A percentile compares a stretch with the other conserved stretches of the same genome.
Evolutionary conservation across 2,113 vertebrate species (phyloP).

Genomic region (Eurystomus gularis): DNA sequence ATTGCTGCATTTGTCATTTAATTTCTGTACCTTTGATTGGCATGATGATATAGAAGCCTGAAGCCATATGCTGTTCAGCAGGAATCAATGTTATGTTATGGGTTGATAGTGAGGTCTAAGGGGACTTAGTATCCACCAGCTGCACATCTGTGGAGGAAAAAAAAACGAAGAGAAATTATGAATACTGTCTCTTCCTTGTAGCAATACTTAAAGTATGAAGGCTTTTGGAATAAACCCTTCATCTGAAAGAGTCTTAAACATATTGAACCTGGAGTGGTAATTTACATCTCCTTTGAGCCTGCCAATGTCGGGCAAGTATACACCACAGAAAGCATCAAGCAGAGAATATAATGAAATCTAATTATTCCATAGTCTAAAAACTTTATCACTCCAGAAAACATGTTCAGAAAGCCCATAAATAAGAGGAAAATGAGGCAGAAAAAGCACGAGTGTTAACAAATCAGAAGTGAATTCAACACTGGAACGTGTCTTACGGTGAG

Average conservation of each 20-base stretch:
- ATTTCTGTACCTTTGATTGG: neutral
- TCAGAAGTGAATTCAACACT: neutral
- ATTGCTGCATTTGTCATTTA: neutral
- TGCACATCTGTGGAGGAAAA: neutral
- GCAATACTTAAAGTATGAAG: neutral
- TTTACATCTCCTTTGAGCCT: neutral
- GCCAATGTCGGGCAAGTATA: neutral
- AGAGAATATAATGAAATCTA: neutral
- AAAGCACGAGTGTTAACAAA: neutral
- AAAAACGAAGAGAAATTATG: neutral
- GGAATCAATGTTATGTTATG: accelerated
- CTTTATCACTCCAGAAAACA: neutral
- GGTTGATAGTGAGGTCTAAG: neutral
- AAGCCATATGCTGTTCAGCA: neutral
- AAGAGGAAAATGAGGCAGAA: neutral
- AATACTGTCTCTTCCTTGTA: neutral
- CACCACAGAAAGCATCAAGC: neutral
- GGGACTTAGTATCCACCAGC: neutral
- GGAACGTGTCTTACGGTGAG: accelerated
- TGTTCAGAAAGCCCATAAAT: accelerated
- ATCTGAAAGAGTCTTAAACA: neutral
- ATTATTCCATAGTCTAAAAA: neutral
- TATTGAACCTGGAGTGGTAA: neutral
- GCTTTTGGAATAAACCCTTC: neutral
- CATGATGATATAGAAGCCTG: neutral